Conservation (phyloP, 92 coral and sea anemone species). For the Paragorgia papillata region DNA sequence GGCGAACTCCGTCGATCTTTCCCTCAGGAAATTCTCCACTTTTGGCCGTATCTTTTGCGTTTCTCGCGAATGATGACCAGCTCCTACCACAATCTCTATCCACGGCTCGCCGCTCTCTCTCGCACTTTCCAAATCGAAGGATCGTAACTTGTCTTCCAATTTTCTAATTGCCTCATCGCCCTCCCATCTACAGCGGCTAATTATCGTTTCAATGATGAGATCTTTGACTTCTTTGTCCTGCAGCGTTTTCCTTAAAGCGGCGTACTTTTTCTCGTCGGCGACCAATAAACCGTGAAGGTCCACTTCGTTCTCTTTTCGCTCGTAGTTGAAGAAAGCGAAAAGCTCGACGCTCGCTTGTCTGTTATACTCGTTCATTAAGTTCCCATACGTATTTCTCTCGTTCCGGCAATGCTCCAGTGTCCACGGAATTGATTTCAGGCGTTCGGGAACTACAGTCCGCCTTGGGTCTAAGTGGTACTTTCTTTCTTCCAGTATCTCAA, state of each 20-base stretch:
- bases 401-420: background rate
- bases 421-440: background rate
- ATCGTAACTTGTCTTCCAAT: constrained; percentile 7
- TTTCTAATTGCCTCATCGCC: constrained; percentile 59
- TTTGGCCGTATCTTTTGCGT: constrained; percentile 55
- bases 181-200: constrained; percentile 12
- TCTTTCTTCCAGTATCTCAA: background rate
- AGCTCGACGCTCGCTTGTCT: constrained; percentile 40
- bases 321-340: constrained; percentile 48
- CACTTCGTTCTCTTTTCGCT: constrained; percentile 43
- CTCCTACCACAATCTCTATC: constrained; percentile 68
- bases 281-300: constrained; percentile 63
- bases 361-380: constrained; percentile 41
- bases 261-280: constrained; percentile 27
- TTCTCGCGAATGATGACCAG: constrained; percentile 54
- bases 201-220: constrained; percentile 21
- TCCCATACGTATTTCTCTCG: constrained; percentile 34
- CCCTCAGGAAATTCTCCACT: constrained; percentile 45
- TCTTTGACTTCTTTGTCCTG: background rate
- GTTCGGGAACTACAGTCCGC: background rate
- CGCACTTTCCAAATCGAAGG: constrained; percentile 34
- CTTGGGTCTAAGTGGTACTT: background rate
- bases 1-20: background rate
- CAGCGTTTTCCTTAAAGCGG: background rate
- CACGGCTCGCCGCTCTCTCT: constrained; percentile 29